Conservation (phyloP, 1,140 invertebrate genomes). For the Pseudomyrmex flavicornis region DNA sequence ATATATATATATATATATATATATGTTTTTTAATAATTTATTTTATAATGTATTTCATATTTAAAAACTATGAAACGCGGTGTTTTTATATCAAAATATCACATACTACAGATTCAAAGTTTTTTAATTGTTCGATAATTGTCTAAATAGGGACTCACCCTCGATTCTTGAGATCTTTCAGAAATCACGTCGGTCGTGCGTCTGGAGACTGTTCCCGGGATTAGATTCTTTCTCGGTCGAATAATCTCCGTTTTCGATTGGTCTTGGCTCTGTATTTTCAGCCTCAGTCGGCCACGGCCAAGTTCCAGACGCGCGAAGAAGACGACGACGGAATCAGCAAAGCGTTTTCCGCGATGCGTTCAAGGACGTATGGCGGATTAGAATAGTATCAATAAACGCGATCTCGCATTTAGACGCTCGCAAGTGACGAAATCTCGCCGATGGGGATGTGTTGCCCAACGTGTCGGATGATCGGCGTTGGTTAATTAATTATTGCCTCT, state of each 20-base stretch:
- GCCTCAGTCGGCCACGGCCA: slow-evolving; percentile 63
- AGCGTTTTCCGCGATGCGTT: neutral
- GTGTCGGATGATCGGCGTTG: neutral
- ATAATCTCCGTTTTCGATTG: neutral
- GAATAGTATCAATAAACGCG: slow-evolving; percentile 61
- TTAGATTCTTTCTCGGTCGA: neutral
- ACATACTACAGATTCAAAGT: neutral
- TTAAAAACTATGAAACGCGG: neutral
- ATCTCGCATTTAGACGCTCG: slow-evolving; percentile 33
- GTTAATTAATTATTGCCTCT: neutral
- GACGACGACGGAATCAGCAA: neutral
- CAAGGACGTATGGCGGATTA: slow-evolving; percentile 69
- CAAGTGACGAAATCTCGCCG: slow-evolving; percentile 25
- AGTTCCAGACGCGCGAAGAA: slow-evolving; percentile 46
- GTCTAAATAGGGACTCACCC: slow-evolving; percentile 6
- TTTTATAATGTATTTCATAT: neutral
- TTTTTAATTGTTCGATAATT: neutral
- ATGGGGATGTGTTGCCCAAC: neutral
- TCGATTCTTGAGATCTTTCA: neutral
- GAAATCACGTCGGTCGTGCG: neutral
- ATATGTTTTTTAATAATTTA: too few species aligned
- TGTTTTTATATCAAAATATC: too few species aligned
- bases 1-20: too few species aligned
- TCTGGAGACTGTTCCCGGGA: neutral
- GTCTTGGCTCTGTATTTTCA: too few species aligned